phyloP scores from a whole-genome alignment of 2,113 vertebrate species.

The Ophthalmolycus amberensis region DNA sequence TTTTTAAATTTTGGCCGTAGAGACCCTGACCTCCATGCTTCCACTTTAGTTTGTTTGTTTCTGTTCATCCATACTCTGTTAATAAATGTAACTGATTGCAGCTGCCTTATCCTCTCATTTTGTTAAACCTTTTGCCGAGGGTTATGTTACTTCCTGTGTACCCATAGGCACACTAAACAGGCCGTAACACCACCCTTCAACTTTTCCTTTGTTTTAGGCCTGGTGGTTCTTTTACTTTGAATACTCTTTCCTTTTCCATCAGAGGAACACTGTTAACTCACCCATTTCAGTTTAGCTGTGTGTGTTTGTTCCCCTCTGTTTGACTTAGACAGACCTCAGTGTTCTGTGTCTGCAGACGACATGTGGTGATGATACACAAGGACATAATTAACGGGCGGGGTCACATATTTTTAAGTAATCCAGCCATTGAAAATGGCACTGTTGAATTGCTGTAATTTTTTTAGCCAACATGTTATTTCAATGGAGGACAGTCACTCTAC shows the following conservation, averaged over 20 bases:
- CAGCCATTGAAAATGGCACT: background rate
- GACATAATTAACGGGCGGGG: background rate
- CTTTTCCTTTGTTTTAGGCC: background rate
- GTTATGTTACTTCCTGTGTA: background rate
- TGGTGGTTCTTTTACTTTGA: background rate
- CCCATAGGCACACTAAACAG: background rate
- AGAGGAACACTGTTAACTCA: background rate
- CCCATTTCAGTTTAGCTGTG: background rate
- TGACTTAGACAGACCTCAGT: slow-evolving; percentile 11
- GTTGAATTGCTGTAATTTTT: background rate
- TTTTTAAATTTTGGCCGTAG: too few species aligned
- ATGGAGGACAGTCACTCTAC: background rate
- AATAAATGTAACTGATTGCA: background rate
- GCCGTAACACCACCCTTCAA: too few species aligned
- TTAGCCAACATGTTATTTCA: background rate
- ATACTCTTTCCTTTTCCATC: background rate
- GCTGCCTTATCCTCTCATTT: background rate
- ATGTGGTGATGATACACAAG: background rate
- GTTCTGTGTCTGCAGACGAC: background rate
- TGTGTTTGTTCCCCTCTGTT: background rate
- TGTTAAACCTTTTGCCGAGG: background rate
- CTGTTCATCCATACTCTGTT: too few species aligned
- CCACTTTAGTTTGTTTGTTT: too few species aligned
- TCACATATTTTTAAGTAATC: too few species aligned
- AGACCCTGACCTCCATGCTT: too few species aligned